Percentiles rank a stretch among this genome's conserved stretches.
These are phyloP conservation scores for Drosophila longiperda DNA, from an alignment of 2,888 invertebrate species.

Conservation along the genomic window DNA sequence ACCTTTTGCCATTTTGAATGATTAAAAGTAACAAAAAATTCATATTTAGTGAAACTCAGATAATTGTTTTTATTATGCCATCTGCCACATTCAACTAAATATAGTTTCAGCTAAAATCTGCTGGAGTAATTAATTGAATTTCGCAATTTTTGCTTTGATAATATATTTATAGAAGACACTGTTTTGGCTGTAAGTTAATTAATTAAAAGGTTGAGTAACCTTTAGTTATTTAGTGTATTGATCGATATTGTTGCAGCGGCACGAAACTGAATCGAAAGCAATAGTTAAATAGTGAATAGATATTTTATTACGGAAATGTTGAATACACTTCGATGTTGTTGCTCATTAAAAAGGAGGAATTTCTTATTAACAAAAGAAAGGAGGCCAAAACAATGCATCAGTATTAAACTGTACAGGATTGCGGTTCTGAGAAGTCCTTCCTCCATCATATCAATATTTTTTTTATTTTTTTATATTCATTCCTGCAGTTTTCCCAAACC, in stretches of 20 bases:
- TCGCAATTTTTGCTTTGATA: not conserved
- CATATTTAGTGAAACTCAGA: not conserved
- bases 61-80: not conserved
- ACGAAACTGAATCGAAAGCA: not conserved
- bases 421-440: not conserved
- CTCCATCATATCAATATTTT: not conserved
- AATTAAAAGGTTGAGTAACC: not conserved
- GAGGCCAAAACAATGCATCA: not conserved
- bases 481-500: conserved; percentile 7
- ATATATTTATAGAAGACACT: not conserved
- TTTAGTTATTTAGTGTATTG: conserved; percentile 11
- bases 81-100: not conserved
- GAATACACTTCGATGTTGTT: conserved; percentile 26
- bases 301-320: conserved; percentile 35
- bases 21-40: not conserved
- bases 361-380: conserved; percentile 48
- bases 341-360: conserved; percentile 23
- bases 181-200: not conserved
- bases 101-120: not conserved
- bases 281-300: conserved; percentile 11
- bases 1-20: not conserved
- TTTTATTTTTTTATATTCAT: conserved; percentile 13
- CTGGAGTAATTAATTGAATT: not conserved
- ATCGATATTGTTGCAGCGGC: conserved; percentile 32
- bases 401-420: conserved; percentile 41